Evolutionary conservation across 2,888 invertebrate species (phyloP).

Genomic region (Hirtodrosophila confusa): DNA sequence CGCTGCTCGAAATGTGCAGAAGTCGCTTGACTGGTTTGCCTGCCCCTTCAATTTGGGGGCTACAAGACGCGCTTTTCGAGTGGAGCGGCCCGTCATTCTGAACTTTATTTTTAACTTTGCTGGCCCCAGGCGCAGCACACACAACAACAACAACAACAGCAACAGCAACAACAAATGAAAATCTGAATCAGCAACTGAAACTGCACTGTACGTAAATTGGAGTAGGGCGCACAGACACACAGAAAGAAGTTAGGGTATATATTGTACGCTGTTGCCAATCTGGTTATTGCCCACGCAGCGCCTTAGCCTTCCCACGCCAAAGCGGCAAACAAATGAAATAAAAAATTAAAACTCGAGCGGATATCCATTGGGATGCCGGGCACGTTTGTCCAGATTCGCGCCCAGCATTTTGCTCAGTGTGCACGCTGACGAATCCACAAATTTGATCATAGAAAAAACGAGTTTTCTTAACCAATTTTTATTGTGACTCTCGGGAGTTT

Average conservation of each 20-base stretch:
- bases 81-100: slow-evolving; percentile 37
- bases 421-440: slow-evolving; percentile 32
- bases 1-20: slow-evolving; percentile 78
- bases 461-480: slow-evolving; percentile 74
- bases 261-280: slow-evolving; percentile 18
- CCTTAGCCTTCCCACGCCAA: slow-evolving; percentile 64
- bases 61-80: slow-evolving; percentile 34
- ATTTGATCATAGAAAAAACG: slow-evolving; percentile 61
- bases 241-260: slow-evolving; percentile 22
- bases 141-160: slow-evolving; percentile 1
- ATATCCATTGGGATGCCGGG: slow-evolving; percentile 58
- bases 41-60: slow-evolving; percentile 51
- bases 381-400: slow-evolving; percentile 58
- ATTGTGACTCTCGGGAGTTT: slow-evolving; percentile 65
- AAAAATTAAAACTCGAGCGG: slow-evolving; percentile 19
- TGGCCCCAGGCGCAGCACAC: slow-evolving; percentile 40
- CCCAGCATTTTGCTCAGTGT: slow-evolving; percentile 62
- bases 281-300: slow-evolving; percentile 54
- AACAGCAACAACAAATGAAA: slow-evolving; percentile 8
- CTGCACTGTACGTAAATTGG: slow-evolving; percentile 45
- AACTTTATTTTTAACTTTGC: slow-evolving; percentile 48
- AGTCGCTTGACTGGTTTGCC: slow-evolving; percentile 71
- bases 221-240: slow-evolving; percentile 33
- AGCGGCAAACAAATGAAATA: too few species aligned
- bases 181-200: slow-evolving; percentile 29